Evolutionary conservation across 1,140 invertebrate genomes (phyloP), one percentile per base, ranked within the genome.

Genomic region (Lanistes nyassanus): DNA sequence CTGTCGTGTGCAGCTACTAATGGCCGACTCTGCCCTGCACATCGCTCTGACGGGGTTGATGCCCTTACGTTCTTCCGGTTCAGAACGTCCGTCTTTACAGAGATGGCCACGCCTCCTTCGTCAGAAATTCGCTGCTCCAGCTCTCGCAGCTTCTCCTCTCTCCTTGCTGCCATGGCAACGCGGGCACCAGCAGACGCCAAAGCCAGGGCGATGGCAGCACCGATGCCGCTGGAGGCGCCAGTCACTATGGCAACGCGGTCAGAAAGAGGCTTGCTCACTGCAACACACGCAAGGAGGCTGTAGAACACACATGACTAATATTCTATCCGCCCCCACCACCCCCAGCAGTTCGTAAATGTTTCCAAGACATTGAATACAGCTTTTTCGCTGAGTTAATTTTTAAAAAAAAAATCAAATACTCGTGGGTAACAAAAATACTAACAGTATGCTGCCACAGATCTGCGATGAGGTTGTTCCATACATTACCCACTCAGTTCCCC

Each of bases 161-260:
- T 91, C 58, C 95, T 91, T 0, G 95, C 95, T 51, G 94, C 93
- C 34, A 97, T 83, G n/a, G 94, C 92, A 58, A 97, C 86, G 85
- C 93, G 94, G 3, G 93, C 93, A n/a, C 93, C 93, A 79, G 91
- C 88, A 81, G 91, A 91, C 13, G 95, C 94, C 39, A 97, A 88
- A 36, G 91, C 91, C 68, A 93, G 89, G 0, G 95, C 94, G 67
- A 95, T 90, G 70, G 92, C 88, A 88, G 95, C 93, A n/a, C 96
- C 96, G 81, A 97, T 97, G 34, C 96, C 96, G 90, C 94, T 95
- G 0, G 95, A 97, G 21, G 95, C 94, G 39, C 96, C 95, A 1
- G 94, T 96, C 80, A 98, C 84, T 70, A 89, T 82, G 47, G 83
- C 86, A 77, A 89, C 83, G 56, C 83, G 82, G 39, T 76, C 83